phyloP scores from a whole-genome alignment of 2,797 vertebrate species.

The Synaphobranchus kaupii region DNA sequence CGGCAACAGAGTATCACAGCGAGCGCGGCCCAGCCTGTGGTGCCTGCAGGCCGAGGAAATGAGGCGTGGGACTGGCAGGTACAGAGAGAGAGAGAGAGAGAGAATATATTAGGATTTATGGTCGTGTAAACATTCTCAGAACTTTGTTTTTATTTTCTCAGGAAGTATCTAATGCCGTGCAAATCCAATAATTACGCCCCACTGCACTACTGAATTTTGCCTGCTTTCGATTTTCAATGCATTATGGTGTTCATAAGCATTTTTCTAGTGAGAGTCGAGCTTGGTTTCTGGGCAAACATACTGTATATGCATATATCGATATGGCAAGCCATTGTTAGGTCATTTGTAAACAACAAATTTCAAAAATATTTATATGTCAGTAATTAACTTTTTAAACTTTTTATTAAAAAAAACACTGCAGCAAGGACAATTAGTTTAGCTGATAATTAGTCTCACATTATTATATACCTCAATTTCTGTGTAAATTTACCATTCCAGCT shows the following conservation, averaged over 20 bases:
- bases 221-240: not conserved
- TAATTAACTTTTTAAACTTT: too few relatives aligned
- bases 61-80: not conserved
- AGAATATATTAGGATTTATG: slow-evolving; percentile 5
- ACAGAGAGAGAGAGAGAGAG: not conserved
- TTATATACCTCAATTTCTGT: not conserved
- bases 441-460: not conserved
- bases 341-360: not conserved
- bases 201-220: not conserved
- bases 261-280: not conserved
- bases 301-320: not conserved
- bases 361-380: not conserved
- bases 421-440: not conserved
- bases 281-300: not conserved
- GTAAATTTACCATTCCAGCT: not conserved
- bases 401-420: not conserved
- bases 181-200: not conserved
- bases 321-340: not conserved
- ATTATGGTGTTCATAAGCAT: not conserved
- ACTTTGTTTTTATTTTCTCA: slow-evolving; percentile 1
- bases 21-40: not conserved
- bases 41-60: not conserved
- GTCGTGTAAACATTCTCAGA: not conserved
- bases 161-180: not conserved
- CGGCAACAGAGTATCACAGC: not conserved